Evolutionary conservation across 2,888 invertebrate species (phyloP), one percentile per base, ranked within the genome.

Genomic region (Branchinecta sandiegonensis): DNA sequence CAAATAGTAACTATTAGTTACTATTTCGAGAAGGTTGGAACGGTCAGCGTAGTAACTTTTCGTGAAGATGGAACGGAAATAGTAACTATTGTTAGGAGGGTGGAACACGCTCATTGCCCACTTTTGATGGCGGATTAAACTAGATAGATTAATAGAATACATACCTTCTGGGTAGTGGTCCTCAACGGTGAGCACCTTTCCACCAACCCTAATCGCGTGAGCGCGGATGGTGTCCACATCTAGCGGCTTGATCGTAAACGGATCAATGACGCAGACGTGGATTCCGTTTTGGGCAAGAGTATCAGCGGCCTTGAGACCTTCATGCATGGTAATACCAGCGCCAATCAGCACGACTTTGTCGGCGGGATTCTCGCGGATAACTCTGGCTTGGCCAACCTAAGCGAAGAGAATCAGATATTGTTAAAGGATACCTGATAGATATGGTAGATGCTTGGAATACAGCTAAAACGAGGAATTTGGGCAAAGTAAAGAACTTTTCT

Each of bases 191-290:
- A 99, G 78, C 69, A 99, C 84, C 11, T 85, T 81, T 1, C 94
- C 94, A 9, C 88, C 88, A 69, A 84, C 86, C 68, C 86, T 87
- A 71, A 82, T 81, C 4, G 93, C 95, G 77, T 91, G 85, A 67
- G 81, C 80, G 63, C 87, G 77, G 63, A 99, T 85, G 1, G 86
- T 82, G 1, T 83, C 84, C 68, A 81, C 84, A 80, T 99, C 99
- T 73, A 99, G 80, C 0, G 99, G 99, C 80, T 99, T 97, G 70
- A 97, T 81, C 11, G 96, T 95, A 81, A 96, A 99, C 8, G 90
- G 91, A 82, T 99, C 99, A 77, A 99, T 77, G 37, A 99, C 87
- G 65, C 95, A 84, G 1, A 87, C 85, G 69, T 85, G 80, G 68
- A 94, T 80, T 13, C 88, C 88, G n/a, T 78, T 76, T 74, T 85